A percentile compares a stretch with the other conserved stretches of the same genome.
These are phyloP conservation scores for Dipodomys merriami DNA, from an alignment of 2,113 vertebrate species.

Conservation along the genomic window DNA sequence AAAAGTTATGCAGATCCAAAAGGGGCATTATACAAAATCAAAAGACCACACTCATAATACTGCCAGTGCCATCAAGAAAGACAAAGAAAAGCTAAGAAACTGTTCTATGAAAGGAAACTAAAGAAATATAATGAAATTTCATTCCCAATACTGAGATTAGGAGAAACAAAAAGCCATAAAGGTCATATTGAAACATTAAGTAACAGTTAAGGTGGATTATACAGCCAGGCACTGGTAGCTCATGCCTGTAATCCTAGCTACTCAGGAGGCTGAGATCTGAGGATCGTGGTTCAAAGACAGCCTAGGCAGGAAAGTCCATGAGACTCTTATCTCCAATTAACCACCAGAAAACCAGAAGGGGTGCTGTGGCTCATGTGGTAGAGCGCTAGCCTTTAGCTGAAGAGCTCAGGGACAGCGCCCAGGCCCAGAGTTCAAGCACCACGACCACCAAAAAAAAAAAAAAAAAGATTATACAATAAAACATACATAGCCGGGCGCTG, in stretches of 20 bases:
- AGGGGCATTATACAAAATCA: slow-evolving; percentile 7
- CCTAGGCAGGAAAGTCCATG: too few relatives aligned
- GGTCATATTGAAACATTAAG: neutral
- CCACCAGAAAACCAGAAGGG: too few relatives aligned
- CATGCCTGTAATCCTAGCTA: too few relatives aligned
- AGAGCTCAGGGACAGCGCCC: too few relatives aligned
- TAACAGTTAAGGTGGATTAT: slow-evolving; percentile 12
- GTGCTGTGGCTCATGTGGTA: too few relatives aligned
- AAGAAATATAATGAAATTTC: neutral
- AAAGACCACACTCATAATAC: neutral
- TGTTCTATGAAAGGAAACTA: slow-evolving; percentile 31
- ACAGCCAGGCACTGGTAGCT: too few relatives aligned
- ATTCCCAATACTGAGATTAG: neutral
- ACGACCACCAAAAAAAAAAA: too few relatives aligned
- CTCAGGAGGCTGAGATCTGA: too few relatives aligned
- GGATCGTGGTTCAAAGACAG: too few relatives aligned
- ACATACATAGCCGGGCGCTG: neutral
- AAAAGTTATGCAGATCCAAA: neutral
- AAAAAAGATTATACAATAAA: neutral
- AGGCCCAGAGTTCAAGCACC: too few relatives aligned
- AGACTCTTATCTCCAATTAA: too few relatives aligned
- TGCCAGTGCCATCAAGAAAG: neutral
- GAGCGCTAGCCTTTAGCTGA: too few relatives aligned
- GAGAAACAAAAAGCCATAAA: neutral
- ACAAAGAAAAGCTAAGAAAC: slow-evolving; percentile 11